phyloP scores from a whole-genome alignment of 2,113 vertebrate species.

The Vidua macroura region DNA sequence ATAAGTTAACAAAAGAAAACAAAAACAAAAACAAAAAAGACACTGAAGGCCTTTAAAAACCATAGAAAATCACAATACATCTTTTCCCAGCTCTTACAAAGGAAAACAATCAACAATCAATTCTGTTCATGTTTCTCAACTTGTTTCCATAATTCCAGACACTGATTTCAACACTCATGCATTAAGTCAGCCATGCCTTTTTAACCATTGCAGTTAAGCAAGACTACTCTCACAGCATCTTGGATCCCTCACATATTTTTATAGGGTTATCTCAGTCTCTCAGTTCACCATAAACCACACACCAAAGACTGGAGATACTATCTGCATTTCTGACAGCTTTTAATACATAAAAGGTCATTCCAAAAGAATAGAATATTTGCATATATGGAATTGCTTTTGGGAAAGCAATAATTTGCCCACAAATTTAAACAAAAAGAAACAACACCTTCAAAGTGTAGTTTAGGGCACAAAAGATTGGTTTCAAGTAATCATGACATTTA shows the following conservation, averaged over 20 bases:
- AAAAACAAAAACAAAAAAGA: background rate
- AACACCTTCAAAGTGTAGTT: background rate
- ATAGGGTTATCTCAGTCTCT: background rate
- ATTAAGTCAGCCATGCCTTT: background rate
- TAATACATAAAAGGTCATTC: background rate
- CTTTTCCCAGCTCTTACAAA: background rate
- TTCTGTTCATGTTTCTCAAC: background rate
- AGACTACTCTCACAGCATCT: background rate
- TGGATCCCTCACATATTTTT: background rate
- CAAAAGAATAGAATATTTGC: background rate
- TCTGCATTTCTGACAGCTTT: background rate
- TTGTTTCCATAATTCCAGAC: slow-evolving; percentile 1
- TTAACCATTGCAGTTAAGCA: background rate
- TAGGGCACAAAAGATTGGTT: background rate
- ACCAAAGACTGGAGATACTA: background rate
- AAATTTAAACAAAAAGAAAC: background rate
- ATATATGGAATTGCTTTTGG: background rate
- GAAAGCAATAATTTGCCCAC: background rate
- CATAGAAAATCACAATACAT: background rate
- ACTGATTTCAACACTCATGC: background rate
- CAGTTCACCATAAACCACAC: background rate
- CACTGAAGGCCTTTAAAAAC: background rate
- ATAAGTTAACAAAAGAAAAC: background rate
- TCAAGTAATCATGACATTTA: background rate
- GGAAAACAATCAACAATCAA: background rate